phyloP scores from a whole-genome alignment of 2,113 vertebrate genomes.

The Seriola dumerili region DNA sequence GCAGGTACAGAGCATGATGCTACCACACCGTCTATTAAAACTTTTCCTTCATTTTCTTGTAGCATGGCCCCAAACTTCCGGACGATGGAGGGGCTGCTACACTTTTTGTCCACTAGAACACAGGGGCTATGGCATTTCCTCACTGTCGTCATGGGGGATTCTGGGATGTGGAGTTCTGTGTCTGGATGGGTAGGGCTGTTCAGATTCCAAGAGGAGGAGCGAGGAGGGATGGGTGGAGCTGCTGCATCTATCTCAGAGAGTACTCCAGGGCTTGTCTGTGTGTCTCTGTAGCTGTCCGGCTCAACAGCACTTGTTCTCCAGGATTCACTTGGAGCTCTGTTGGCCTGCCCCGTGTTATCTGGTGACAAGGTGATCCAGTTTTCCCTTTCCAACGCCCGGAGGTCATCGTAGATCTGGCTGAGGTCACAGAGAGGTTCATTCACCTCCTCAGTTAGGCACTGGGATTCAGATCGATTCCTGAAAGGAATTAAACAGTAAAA shows the following conservation, averaged over 20 bases:
- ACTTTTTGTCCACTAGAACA: slow-evolving; percentile 71
- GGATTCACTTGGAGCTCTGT: slow-evolving; percentile 25
- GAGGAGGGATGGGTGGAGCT: slow-evolving; percentile 89
- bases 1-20: slow-evolving; percentile 70
- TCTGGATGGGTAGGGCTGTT: slow-evolving; percentile 78
- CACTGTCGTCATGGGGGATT: slow-evolving; percentile 69
- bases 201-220: slow-evolving; percentile 91
- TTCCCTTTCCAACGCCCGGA: slow-evolving; percentile 81
- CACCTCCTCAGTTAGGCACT: slow-evolving; percentile 77
- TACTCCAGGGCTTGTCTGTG: slow-evolving; percentile 52
- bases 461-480: slow-evolving; percentile 73
- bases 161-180: slow-evolving; percentile 79
- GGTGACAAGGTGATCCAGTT: slow-evolving; percentile 83
- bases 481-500: slow-evolving; percentile 36
- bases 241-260: slow-evolving; percentile 75
- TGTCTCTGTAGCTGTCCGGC: slow-evolving; percentile 48
- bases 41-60: slow-evolving; percentile 84
- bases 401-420: slow-evolving; percentile 80
- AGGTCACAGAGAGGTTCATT: slow-evolving; percentile 72
- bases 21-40: slow-evolving; percentile 73
- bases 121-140: slow-evolving; percentile 76
- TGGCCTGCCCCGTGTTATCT: slow-evolving; percentile 61
- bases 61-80: slow-evolving; percentile 82
- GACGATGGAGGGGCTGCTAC: slow-evolving; percentile 78
- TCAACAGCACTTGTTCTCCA: slow-evolving; percentile 62